Conservation (phyloP, 2,888 invertebrate species). For the Hylaea fasciaria region DNA sequence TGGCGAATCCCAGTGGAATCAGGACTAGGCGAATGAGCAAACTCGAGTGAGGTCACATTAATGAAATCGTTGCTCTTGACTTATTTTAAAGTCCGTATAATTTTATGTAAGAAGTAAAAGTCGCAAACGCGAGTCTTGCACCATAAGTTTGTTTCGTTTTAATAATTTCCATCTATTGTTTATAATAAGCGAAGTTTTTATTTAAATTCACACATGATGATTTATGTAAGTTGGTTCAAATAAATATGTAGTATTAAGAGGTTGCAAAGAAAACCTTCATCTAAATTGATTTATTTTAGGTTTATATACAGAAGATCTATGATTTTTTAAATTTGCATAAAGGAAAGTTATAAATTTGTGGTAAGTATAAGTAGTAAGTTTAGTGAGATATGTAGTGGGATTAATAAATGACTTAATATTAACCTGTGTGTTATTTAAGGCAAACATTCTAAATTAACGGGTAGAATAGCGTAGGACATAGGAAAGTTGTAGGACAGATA, state of each 20-base stretch:
- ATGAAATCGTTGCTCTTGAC: neutral
- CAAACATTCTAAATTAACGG: neutral
- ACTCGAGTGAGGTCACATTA: conserved; percentile 47
- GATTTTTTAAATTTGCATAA: conserved; percentile 3
- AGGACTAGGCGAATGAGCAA: conserved; percentile 66
- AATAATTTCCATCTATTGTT: too few species aligned
- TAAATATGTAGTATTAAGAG: too few species aligned
- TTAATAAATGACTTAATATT: conserved; percentile 4
- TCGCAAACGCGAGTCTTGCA: neutral
- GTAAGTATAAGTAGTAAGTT: too few species aligned
- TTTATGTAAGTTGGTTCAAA: too few species aligned
- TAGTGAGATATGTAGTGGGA: neutral
- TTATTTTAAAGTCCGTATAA: neutral
- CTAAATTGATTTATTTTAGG: too few species aligned
- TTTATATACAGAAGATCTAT: too few species aligned
- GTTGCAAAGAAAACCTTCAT: too few species aligned
- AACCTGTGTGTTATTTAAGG: conserved; percentile 1
- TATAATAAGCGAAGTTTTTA: too few species aligned
- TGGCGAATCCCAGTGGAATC: conserved; percentile 60
- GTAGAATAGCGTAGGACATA: neutral
- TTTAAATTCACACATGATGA: too few species aligned
- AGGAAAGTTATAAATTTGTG: neutral
- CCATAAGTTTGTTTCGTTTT: too few species aligned
- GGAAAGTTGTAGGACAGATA: too few species aligned
- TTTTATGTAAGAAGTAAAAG: too few species aligned